Base-by-base conservation (phyloP, 2,888 invertebrate species). In the Nymphalis c-album region DNA sequence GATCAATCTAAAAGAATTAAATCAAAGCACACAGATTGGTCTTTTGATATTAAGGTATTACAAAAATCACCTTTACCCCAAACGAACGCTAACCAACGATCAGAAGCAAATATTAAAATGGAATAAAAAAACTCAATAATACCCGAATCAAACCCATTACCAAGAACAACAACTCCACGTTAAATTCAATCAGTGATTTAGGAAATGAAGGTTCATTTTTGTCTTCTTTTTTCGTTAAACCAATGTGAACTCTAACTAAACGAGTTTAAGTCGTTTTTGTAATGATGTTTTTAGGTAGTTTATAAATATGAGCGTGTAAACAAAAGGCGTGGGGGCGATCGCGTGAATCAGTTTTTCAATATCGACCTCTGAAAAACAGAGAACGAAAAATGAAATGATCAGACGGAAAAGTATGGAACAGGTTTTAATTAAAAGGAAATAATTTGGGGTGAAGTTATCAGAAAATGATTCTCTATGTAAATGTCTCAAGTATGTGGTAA, bases 301-400 rank as follows among this genome's bases (percentile, higher is more conserved):
- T 61, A 74, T 76, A 73, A 76, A 75, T 74, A 74, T 71, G 73
- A 73, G 68, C 75, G 73, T 69, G 74, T 75, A 77, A 79, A 79
- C 78, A 76, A 79, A 68, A 74, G 77, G 77, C 66, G 66, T 63
- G 51, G 57, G 67, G 67, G 69, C 74, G 71, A 74, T 75, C 71
- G 74, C 71, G 74, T 76, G 75, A 79, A 78, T 78, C 78, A 73
- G 76, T 77, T 79, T 77, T 80, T 74, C 75, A 76, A 75, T 76
- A 75, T 67, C 75, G 75, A 73, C 71, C 46, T 51, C 75, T 70
- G 78, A 80, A 80, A 78, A 72, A 77, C 76, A 72, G 76, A 77
- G 75, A 75, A 65, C 50, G 60, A 67, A 63, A 67, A 69, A 67
- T 69, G 67, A 67, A 71, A 71, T 63, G 64, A 59, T 64, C 61